Base-by-base conservation (phyloP, 2,888 invertebrate genomes). In the Rotaria magnacalcarata region DNA sequence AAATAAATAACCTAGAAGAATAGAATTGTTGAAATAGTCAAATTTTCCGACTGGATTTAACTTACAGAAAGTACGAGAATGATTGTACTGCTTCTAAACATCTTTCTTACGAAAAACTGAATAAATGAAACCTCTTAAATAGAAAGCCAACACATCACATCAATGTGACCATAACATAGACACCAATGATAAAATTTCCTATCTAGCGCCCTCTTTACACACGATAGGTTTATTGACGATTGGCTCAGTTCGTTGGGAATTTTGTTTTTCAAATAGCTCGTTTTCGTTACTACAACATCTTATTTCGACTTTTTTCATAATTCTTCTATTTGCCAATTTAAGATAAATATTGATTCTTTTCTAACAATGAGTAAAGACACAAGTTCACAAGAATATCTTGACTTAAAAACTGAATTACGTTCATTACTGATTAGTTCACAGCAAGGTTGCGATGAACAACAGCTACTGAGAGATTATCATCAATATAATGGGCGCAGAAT, bases 321-420 rank as follows among this genome's bases (percentile, higher is more conserved):
- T 80, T 47, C 80, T 80, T 43, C 16, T n/a, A 24, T 43, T 80
- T 80, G 24, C 21, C 19, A 75, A 43, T 41, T 43, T 75, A 43
- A 43, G 21, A 47, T 24, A 75, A 41, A 47, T 11, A 34, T 41
- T 41, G 0, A 19, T 19, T 21, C 16, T 5, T 80, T 47, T 10
- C 4, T 10, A 14, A 80, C 47, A 47, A 47, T 67, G 67, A 34
- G 4, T 10, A 67, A 67, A 34, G 80, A 80, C 14, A 80, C 10
- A 11, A n/a, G 24, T n/a, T 80, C 80, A 47, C 43, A 47, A 80
- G 10, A n/a, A 24, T 80, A 80, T 80, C 6, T 47, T n/a, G 47
- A 80, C 8, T 80, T 80, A n/a, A 80, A 80, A 80, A 24, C 43
- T 7, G 80, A 80, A 80, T 14, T 80, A 24, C 80, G 80, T 14